Percentiles rank a stretch among this genome's conserved stretches.
Conservation (phyloP, 2,113 vertebrate genomes). For the Nansenia antarctica region DNA sequence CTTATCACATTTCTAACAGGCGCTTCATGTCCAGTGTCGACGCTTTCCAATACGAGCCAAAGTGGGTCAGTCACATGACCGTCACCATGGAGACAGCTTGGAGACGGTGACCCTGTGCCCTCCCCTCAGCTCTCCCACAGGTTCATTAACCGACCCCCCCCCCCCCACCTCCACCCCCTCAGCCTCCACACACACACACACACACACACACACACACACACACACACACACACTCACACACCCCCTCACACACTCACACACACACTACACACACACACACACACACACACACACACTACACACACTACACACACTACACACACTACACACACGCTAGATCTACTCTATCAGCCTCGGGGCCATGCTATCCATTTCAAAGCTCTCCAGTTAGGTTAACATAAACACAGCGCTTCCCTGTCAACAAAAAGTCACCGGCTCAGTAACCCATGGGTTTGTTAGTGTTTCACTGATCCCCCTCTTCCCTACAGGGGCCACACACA, state of each 20-base stretch:
- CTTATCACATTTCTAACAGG: not conserved
- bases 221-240: not conserved
- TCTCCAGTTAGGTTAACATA: slow-evolving; percentile 59
- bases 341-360: slow-evolving; percentile 59
- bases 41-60: not conserved
- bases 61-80: not conserved
- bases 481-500: slow-evolving; percentile 40
- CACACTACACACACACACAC: no score
- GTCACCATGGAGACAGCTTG: slow-evolving; percentile 8
- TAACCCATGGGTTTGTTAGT: slow-evolving; percentile 57
- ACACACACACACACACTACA: not conserved
- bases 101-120: slow-evolving; percentile 7
- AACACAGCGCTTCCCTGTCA: slow-evolving; percentile 74
- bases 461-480: slow-evolving; percentile 63
- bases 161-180: no score
- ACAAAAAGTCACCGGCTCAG: slow-evolving; percentile 40
- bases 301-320: no score
- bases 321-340: not conserved
- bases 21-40: slow-evolving; percentile 1
- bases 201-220: not conserved
- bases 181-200: not conserved
- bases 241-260: not conserved
- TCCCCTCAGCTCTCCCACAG: not conserved
- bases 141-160: no score
- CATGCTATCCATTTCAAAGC: slow-evolving; percentile 71